Conservation (phyloP, 1,140 invertebrate genomes). For the Chironomus striatipennis region DNA sequence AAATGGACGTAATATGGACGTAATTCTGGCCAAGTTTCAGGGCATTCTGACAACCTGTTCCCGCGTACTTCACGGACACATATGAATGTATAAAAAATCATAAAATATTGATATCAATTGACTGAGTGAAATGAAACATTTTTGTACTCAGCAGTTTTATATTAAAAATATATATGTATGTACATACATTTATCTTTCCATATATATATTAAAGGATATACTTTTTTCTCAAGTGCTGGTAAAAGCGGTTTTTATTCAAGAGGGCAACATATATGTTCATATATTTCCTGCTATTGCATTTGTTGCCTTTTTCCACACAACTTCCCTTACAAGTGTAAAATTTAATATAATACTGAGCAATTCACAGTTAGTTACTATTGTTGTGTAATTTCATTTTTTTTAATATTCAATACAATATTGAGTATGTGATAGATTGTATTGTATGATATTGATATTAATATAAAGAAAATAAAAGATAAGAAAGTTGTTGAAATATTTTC, state of each 20-base stretch:
- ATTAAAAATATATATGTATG: constrained; percentile 1
- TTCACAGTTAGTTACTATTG: too few relatives aligned
- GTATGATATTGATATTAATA: too few relatives aligned
- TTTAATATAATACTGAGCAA: too few relatives aligned
- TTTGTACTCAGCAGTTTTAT: background rate
- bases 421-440: too few relatives aligned
- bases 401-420: too few relatives aligned
- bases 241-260: background rate
- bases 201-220: background rate
- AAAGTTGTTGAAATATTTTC: too few relatives aligned
- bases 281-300: background rate
- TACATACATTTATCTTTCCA: background rate
- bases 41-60: too few relatives aligned
- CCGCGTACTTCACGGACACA: too few relatives aligned
- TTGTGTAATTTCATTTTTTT: too few relatives aligned
- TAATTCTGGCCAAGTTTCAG: too few relatives aligned
- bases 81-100: constrained; percentile 16
- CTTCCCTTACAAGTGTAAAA: background rate
- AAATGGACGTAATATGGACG: too few relatives aligned
- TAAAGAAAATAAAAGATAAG: too few relatives aligned
- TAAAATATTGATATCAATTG: constrained; percentile 23
- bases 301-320: background rate
- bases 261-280: constrained; percentile 1
- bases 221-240: background rate
- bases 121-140: constrained; percentile 15